A percentile compares a stretch with the other conserved stretches of the same genome.
Evolutionary conservation across 2,113 vertebrate genomes (phyloP).

Genomic region (Papio anubis): DNA sequence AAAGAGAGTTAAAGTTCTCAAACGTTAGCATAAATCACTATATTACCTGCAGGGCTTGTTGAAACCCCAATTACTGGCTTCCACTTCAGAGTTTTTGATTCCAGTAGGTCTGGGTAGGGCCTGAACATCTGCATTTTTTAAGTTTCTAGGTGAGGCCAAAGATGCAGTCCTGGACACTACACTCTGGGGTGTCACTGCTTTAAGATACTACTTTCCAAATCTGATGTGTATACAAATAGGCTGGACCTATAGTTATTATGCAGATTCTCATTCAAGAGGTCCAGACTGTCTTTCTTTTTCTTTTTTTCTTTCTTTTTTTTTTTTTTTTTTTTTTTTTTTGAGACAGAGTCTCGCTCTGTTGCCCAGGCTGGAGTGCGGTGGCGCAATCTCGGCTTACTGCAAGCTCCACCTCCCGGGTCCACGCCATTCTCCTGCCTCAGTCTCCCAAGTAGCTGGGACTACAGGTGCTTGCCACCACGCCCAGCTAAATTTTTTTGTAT

Average conservation of each 20-base stretch:
- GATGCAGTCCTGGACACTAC: background rate
- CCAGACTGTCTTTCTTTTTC: background rate
- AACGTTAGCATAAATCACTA: rapidly evolving
- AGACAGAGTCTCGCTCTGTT: too few species aligned
- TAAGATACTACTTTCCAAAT: background rate
- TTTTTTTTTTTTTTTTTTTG: too few species aligned
- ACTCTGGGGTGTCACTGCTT: background rate
- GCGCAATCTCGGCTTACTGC: too few species aligned
- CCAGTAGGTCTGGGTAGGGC: background rate
- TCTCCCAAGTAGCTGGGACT: too few species aligned
- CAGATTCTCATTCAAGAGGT: background rate
- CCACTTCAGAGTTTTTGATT: background rate
- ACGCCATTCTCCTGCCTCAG: too few species aligned
- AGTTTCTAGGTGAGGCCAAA: background rate
- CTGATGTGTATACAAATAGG: rapidly evolving
- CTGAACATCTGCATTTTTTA: background rate
- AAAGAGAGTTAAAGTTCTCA: background rate
- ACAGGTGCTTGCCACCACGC: too few species aligned
- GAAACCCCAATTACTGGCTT: background rate
- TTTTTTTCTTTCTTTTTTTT: too few species aligned
- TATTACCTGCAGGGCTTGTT: background rate
- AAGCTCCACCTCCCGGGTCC: too few species aligned
- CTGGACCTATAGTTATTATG: background rate
- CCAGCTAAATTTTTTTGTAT: too few species aligned
- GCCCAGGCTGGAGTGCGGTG: too few species aligned